A percentile compares a stretch with the other conserved stretches of the same genome.
phyloP scores from a whole-genome alignment of 2,888 invertebrate genomes.

The Metallyticus violacea region DNA sequence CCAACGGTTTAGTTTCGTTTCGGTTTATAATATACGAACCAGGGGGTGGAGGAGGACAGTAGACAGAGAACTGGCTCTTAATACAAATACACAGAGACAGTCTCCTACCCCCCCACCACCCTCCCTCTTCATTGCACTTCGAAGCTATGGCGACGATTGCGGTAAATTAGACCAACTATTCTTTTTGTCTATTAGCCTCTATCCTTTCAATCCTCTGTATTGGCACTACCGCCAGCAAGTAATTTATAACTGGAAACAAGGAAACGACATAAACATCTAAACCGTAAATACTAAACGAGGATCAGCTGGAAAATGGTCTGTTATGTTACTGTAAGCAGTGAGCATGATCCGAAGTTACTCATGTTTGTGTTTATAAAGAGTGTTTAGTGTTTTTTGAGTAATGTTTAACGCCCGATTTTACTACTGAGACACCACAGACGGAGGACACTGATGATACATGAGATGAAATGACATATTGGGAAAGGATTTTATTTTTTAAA shows the following conservation, averaged over 20 bases:
- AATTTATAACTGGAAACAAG: not conserved
- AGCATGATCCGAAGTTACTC: too few relatives aligned
- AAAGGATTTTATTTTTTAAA: too few relatives aligned
- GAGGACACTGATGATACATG: too few relatives aligned
- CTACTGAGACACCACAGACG: too few relatives aligned
- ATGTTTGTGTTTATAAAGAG: too few relatives aligned
- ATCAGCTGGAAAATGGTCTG: not conserved
- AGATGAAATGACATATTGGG: too few relatives aligned
- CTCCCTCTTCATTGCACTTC: too few relatives aligned
- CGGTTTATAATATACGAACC: constrained; percentile 10
- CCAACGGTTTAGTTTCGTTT: constrained; percentile 2
- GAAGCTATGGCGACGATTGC: not conserved
- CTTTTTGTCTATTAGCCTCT: not conserved
- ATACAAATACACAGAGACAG: not conserved
- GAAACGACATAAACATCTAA: not conserved
- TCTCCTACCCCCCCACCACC: not conserved
- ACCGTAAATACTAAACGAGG: not conserved
- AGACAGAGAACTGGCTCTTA: not conserved
- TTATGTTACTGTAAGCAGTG: too few relatives aligned
- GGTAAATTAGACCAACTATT: not conserved
- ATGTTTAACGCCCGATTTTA: too few relatives aligned
- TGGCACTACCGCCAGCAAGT: not conserved
- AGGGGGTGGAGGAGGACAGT: not conserved
- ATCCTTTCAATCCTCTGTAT: not conserved
- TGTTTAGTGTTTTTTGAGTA: too few relatives aligned